A percentile compares a stretch with the other conserved stretches of the same genome.
phyloP scores from a whole-genome alignment of 2,797 vertebrate genomes.

The Pseudomugil tenellus region DNA sequence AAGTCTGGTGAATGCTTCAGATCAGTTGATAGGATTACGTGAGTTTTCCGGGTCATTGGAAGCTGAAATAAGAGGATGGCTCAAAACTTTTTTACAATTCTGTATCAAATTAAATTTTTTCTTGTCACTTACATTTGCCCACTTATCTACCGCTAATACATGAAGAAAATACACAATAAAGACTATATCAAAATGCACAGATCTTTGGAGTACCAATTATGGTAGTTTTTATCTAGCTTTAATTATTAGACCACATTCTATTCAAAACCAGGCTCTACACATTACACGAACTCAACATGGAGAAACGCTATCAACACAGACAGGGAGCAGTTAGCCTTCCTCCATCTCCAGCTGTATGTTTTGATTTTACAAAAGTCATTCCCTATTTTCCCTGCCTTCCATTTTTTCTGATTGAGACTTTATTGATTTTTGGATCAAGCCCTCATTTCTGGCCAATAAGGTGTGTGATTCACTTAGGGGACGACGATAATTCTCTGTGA shows the following conservation, averaged over 20 bases:
- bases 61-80: background rate
- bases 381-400: constrained; percentile 28
- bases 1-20: background rate
- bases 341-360: constrained; percentile 40
- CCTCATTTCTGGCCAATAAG: constrained; percentile 74
- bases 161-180: constrained; percentile 1
- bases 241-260: constrained; percentile 48
- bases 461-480: constrained; percentile 72
- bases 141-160: background rate
- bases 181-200: background rate
- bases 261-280: constrained; percentile 33
- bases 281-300: constrained; percentile 18
- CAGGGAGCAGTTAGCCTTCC: constrained; percentile 55
- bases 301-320: constrained; percentile 28
- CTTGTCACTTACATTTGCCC: background rate
- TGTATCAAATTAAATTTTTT: background rate
- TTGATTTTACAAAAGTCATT: constrained; percentile 55
- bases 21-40: background rate
- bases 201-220: background rate
- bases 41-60: no score
- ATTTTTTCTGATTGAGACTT: constrained; percentile 72
- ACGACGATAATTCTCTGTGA: constrained; percentile 76
- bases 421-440: constrained; percentile 81
- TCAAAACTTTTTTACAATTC: background rate
- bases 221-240: constrained; percentile 19